Conservation (phyloP, 1,140 invertebrate genomes). For the Magallana angulata region DNA sequence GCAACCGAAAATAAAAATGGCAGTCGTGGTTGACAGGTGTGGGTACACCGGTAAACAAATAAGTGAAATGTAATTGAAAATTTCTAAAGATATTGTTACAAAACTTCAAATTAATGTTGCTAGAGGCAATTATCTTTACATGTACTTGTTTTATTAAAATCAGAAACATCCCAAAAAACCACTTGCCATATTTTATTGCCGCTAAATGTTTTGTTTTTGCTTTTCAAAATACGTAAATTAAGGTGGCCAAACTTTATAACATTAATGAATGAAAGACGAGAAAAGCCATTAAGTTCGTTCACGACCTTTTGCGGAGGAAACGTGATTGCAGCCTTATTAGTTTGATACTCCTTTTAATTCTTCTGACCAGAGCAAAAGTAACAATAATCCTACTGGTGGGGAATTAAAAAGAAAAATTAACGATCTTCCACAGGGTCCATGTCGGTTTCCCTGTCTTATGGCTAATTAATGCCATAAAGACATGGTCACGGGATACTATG, state of each 20-base stretch:
- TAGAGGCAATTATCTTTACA: too few species aligned
- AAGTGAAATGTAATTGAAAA: too few species aligned
- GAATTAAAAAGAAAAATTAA: slow-evolving; percentile 23
- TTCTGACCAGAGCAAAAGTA: background rate
- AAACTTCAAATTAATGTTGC: too few species aligned
- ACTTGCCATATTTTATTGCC: too few species aligned
- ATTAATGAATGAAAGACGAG: too few species aligned
- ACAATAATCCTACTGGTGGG: slow-evolving; percentile 8
- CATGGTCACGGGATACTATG: too few species aligned
- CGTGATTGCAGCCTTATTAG: background rate
- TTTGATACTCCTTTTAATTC: slow-evolving; percentile 24
- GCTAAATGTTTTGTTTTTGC: too few species aligned
- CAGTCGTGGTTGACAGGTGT: background rate
- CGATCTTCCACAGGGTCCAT: background rate
- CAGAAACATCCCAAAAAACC: too few species aligned
- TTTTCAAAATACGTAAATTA: too few species aligned
- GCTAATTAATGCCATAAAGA: slow-evolving; percentile 3
- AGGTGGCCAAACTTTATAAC: too few species aligned
- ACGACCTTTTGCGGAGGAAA: background rate
- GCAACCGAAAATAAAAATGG: background rate
- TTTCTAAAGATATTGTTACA: too few species aligned
- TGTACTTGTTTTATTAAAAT: too few species aligned
- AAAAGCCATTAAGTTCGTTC: background rate
- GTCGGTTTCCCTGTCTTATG: background rate
- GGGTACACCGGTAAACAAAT: background rate